Percentiles rank a stretch among this genome's conserved stretches.
phyloP scores from a whole-genome alignment of 1,140 invertebrate genomes.

The Adoxophyes honmai region DNA sequence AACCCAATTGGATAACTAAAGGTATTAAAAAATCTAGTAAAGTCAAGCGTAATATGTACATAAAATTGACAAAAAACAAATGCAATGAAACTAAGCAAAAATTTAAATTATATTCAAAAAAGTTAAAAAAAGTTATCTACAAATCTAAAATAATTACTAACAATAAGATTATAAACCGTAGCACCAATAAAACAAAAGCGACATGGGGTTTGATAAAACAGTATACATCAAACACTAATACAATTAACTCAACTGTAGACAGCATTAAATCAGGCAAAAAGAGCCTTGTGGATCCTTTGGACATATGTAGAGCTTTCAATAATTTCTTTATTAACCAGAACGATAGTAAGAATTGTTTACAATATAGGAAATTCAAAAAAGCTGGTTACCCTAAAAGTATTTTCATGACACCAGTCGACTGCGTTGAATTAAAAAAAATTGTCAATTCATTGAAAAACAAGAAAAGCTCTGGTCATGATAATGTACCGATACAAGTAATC shows the following conservation, averaged over 20 bases:
- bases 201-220: background rate
- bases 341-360: background rate
- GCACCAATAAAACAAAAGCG: background rate
- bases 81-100: background rate
- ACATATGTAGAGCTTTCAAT: background rate
- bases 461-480: too few species aligned
- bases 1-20: constrained; percentile 13
- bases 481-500: too few species aligned
- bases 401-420: background rate
- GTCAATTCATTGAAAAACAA: too few species aligned
- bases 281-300: background rate
- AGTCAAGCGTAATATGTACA: background rate
- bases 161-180: background rate
- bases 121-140: background rate
- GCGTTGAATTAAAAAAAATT: background rate
- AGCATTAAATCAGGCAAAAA: background rate
- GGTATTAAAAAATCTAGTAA: constrained; percentile 7
- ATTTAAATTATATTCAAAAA: constrained; percentile 9
- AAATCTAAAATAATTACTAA: background rate
- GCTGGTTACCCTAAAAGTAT: background rate
- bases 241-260: background rate
- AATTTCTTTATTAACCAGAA: background rate
- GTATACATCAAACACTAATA: constrained; percentile 6
- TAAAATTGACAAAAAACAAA: background rate
- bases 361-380: background rate